phyloP scores from a whole-genome alignment of 2,888 invertebrate genomes.

The Conchocele bisecta region DNA sequence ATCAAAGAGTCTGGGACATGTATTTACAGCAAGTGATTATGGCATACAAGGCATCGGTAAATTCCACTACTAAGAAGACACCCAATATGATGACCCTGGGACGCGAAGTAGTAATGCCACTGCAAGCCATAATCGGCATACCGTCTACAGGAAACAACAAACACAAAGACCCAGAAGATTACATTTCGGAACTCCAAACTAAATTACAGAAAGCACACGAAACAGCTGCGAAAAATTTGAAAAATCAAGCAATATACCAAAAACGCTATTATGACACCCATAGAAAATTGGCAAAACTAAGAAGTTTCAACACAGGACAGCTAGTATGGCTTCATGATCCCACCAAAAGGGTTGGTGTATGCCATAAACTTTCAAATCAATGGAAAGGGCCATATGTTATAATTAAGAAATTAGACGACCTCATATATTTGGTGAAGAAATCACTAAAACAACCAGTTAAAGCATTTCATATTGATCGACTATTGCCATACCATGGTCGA shows the following conservation, averaged over 20 bases:
- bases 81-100: slow-evolving; percentile 51
- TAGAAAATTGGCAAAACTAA: neutral
- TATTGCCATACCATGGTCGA: neutral
- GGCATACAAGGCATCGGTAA: slow-evolving; percentile 37
- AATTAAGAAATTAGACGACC: neutral
- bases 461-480: slow-evolving; percentile 2
- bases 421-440: neutral
- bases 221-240: neutral
- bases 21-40: slow-evolving; percentile 18
- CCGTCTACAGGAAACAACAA: neutral
- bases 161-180: neutral
- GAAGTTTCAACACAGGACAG: neutral
- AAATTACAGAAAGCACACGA: neutral
- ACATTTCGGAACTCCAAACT: neutral
- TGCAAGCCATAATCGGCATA: slow-evolving; percentile 22
- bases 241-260: neutral
- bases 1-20: neutral
- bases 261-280: neutral
- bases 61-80: slow-evolving; percentile 50
- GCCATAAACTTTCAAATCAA: neutral
- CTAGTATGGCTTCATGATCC: neutral
- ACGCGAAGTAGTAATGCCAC: slow-evolving; percentile 45
- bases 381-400: neutral
- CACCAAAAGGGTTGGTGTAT: neutral
- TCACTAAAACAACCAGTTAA: neutral